Evolutionary conservation across 2,888 invertebrate genomes (phyloP).

Genomic region (Platypus cylindrus): DNA sequence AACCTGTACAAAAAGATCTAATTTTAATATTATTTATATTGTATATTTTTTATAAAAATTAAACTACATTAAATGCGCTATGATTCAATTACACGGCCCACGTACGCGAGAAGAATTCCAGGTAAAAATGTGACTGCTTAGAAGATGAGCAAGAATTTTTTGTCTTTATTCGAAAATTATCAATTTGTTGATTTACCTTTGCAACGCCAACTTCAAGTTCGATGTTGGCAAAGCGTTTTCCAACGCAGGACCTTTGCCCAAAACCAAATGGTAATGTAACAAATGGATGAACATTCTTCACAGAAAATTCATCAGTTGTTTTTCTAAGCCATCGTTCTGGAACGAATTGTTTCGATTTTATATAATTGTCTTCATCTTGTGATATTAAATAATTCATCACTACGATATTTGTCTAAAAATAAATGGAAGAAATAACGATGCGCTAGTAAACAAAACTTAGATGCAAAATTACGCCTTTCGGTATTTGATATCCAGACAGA

Average conservation of each 20-base stretch:
- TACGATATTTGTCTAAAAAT: slow-evolving; percentile 1
- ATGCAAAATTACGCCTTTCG: slow-evolving; percentile 27
- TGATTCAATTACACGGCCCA: no score
- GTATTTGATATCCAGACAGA: slow-evolving; percentile 31
- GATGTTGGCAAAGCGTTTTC: slow-evolving; percentile 57
- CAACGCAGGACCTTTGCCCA: slow-evolving; percentile 55
- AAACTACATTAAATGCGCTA: no score
- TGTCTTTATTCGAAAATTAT: no score
- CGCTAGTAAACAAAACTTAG: not conserved
- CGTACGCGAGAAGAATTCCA: no score
- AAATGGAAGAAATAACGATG: no score
- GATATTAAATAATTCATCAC: slow-evolving; percentile 9
- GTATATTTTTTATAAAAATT: no score
- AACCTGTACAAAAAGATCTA: no score
- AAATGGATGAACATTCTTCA: slow-evolving; percentile 40
- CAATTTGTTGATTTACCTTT: slow-evolving; percentile 23
- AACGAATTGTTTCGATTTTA: slow-evolving; percentile 21
- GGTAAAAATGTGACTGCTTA: no score
- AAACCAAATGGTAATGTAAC: slow-evolving; percentile 54
- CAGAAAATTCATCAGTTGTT: slow-evolving; percentile 17
- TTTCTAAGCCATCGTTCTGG: slow-evolving; percentile 26
- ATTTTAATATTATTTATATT: no score
- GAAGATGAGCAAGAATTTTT: no score
- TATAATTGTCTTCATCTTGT: slow-evolving; percentile 14
- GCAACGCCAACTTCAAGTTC: slow-evolving; percentile 31